Evolutionary conservation across 2,797 vertebrate species (phyloP), one percentile per base, ranked within the genome.

Genomic region (Cercopithecus mitis): DNA sequence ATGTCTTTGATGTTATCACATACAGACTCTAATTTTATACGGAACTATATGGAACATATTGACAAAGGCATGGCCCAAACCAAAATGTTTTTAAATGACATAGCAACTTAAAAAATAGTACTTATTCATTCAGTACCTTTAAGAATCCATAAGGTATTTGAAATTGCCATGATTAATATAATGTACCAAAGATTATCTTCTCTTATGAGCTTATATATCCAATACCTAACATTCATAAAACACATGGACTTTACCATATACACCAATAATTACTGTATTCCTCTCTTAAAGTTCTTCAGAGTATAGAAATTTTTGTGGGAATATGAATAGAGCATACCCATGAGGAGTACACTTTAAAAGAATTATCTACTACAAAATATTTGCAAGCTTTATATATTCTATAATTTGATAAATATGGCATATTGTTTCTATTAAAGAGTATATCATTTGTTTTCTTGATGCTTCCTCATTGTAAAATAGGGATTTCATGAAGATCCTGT

Each of bases 1-100:
- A 98, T 97, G 97, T 81, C 98, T 98, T 99, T 99, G 98, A 99
- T 98, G 98, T 98, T 98, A 98, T 98, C 98, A 98, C 86, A 96
- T 7, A 90, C 64, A 98, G 96, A 93, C 97, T 97, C 98, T 98
- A 98, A 98, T 98, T 98, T 98, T 98, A 98, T 94, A 97, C 85
- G 97, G 96, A 98, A 97, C 92, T 9, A 94, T 79, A 95, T 4
- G 80, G 96, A 98, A 98, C 96, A 98, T 61, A 98, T n/a, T 98
- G 97, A 98, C 98, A 98, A 97, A 98, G 72, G 96, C 41, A 94
- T 93, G 88, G 76, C 88, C 94, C 94, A 89, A 98, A 98, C 96
- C 88, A 97, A 93, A 90, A 64, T 3, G 85, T 94, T 98, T 97
- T 98, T n/a, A 98, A 98, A 95, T 90, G 77, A 98, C 70, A 83